A percentile compares a stretch with the other conserved stretches of the same genome.
These are phyloP conservation scores for Tyrophagus putrescentiae DNA, from an alignment of 1,140 invertebrate species.

Conservation along the genomic window DNA sequence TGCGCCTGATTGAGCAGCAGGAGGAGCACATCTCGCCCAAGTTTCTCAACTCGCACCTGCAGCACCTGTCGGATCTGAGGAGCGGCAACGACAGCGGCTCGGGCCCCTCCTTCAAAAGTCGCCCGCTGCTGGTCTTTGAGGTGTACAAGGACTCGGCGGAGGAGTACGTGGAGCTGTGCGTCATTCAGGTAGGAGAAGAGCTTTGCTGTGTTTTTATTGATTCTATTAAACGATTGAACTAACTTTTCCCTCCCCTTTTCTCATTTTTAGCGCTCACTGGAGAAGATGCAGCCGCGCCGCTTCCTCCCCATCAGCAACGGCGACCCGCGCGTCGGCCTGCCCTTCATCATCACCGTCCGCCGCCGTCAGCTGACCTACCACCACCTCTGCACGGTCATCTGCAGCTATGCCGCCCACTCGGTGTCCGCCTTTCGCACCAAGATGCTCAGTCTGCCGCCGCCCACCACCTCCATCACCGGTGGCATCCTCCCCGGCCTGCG, in stretches of 20 bases:
- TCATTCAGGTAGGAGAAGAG: neutral
- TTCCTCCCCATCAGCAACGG: no score
- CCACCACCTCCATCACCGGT: no score
- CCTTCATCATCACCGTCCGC: slow-evolving; percentile 39
- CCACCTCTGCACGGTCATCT: slow-evolving; percentile 34
- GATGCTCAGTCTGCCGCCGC: no score
- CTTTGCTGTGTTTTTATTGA: neutral
- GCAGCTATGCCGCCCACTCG: slow-evolving; percentile 35
- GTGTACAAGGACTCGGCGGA: slow-evolving; percentile 27
- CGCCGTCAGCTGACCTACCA: slow-evolving; percentile 36
- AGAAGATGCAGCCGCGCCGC: no score
- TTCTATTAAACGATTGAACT: neutral
- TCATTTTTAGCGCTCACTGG: neutral
- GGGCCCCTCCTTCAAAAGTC: neutral
- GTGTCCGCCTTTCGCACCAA: neutral
- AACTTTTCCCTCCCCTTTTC: neutral
- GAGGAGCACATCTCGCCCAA: neutral
- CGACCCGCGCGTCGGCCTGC: slow-evolving; percentile 37
- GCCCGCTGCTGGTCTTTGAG: slow-evolving; percentile 34
- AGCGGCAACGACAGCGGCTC: neutral
- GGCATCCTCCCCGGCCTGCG: no score
- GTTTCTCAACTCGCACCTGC: neutral
- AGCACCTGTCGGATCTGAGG: neutral
- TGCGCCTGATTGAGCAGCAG: neutral
- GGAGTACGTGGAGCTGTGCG: slow-evolving; percentile 8